Conservation (phyloP, 2,888 invertebrate species). For the Vannuccia rotundouncinata region DNA sequence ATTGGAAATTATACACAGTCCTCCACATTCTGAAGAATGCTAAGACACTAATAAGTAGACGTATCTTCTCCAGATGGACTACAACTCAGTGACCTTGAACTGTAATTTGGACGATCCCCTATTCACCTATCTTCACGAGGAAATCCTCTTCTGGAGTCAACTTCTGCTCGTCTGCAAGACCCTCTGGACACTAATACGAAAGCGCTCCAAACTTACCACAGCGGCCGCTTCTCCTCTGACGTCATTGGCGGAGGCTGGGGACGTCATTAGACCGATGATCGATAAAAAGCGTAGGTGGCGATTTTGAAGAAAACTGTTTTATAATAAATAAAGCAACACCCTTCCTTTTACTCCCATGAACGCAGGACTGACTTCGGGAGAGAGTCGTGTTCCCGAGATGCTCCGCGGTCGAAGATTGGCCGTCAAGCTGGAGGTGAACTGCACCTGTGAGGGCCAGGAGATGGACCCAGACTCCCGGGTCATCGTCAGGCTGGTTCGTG, state of each 20-base stretch:
- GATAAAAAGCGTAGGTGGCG: too few species aligned
- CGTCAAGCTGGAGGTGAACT: neutral
- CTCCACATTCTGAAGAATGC: too few species aligned
- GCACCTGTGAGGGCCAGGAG: neutral
- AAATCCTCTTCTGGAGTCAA: neutral
- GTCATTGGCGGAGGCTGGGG: too few species aligned
- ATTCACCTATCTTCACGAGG: conserved; percentile 6
- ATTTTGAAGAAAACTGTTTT: too few species aligned
- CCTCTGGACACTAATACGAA: neutral
- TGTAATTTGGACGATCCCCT: conserved; percentile 6
- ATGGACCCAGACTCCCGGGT: neutral
- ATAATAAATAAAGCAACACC: too few species aligned
- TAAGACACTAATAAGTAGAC: too few species aligned
- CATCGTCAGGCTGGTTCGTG: neutral
- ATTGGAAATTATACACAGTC: too few species aligned
- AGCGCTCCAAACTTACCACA: neutral
- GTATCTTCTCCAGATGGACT: neutral
- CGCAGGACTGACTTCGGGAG: too few species aligned
- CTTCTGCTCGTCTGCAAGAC: neutral
- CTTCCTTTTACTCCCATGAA: neutral
- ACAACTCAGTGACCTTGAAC: neutral
- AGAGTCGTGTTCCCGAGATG: neutral
- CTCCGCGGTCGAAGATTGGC: neutral
- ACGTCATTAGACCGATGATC: too few species aligned
- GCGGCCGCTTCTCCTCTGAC: too few species aligned